A percentile compares a stretch with the other conserved stretches of the same genome.
phyloP scores from a whole-genome alignment of 2,888 invertebrate species.

The Ormyrus pomaceus region DNA sequence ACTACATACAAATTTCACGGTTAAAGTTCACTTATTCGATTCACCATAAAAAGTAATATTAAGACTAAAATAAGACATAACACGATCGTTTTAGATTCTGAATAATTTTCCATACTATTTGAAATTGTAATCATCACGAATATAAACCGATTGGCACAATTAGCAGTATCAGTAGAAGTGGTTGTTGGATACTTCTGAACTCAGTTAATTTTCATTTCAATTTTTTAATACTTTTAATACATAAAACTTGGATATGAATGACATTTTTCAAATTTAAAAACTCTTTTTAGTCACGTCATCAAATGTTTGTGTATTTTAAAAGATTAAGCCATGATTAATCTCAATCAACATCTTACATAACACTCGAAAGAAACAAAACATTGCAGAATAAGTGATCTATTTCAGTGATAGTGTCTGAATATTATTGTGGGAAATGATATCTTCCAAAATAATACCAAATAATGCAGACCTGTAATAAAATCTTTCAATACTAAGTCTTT shows the following conservation, averaged over 20 bases:
- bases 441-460: slow-evolving; percentile 1
- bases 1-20: background rate
- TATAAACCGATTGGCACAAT: slow-evolving; percentile 3
- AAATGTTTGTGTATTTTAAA: background rate
- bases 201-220: slow-evolving; percentile 13
- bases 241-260: slow-evolving; percentile 57
- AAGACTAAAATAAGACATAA: slow-evolving; percentile 12
- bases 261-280: background rate
- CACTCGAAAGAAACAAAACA: slow-evolving; percentile 53
- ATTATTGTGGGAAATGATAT: background rate
- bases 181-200: background rate
- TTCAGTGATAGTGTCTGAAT: too few relatives aligned
- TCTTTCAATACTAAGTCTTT: too few relatives aligned
- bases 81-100: background rate
- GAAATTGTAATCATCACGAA: background rate
- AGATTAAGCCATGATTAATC: slow-evolving; percentile 31
- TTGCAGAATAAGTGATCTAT: slow-evolving; percentile 8
- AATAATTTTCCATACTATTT: slow-evolving; percentile 1
- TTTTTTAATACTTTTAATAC: slow-evolving; percentile 1
- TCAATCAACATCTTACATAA: slow-evolving; percentile 65
- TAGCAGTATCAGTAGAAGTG: background rate
- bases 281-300: background rate
- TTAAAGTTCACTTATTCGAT: background rate
- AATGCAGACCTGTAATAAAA: too few relatives aligned
- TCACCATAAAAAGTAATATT: background rate